Evolutionary conservation across 2,113 vertebrate genomes (phyloP).

Genomic region (Corythornis madagascariensis): DNA sequence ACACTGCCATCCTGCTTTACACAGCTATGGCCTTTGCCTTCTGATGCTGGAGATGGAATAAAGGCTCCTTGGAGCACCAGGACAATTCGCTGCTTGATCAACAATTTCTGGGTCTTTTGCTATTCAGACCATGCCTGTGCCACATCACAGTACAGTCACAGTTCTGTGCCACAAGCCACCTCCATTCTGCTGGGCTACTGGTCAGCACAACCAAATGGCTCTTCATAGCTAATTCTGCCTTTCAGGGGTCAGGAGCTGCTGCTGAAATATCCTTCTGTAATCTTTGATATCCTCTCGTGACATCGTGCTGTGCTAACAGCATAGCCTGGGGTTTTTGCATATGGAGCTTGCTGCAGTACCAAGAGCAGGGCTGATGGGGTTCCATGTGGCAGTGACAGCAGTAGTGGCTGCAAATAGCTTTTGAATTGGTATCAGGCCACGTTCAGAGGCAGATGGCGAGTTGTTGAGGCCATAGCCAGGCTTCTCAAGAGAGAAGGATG

Average conservation of each 20-base stretch:
- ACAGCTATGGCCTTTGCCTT: rapidly evolving
- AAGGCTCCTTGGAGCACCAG: not conserved
- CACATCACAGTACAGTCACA: not conserved
- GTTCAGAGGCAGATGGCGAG: slow-evolving; percentile 2
- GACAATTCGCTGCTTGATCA: not conserved
- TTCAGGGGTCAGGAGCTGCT: not conserved
- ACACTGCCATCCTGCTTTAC: not conserved
- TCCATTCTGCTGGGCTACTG: not conserved
- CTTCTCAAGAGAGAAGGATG: not conserved
- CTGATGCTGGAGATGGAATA: not conserved
- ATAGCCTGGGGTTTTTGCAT: not conserved
- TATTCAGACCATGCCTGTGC: not conserved
- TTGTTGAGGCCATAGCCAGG: not conserved
- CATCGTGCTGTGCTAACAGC: not conserved
- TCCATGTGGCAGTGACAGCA: not conserved
- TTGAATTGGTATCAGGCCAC: not conserved
- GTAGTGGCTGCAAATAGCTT: not conserved
- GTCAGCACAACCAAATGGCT: not conserved
- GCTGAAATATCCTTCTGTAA: not conserved
- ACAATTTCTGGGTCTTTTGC: not conserved
- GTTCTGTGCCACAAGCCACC: not conserved
- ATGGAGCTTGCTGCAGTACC: not conserved
- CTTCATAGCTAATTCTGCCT: not conserved
- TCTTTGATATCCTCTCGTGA: not conserved
- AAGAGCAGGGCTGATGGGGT: not conserved